A percentile compares a stretch with the other conserved stretches of the same genome.
These are phyloP conservation scores for Leptinotarsa lineolata DNA, from an alignment of 1,140 invertebrate genomes.

Conservation along the genomic window DNA sequence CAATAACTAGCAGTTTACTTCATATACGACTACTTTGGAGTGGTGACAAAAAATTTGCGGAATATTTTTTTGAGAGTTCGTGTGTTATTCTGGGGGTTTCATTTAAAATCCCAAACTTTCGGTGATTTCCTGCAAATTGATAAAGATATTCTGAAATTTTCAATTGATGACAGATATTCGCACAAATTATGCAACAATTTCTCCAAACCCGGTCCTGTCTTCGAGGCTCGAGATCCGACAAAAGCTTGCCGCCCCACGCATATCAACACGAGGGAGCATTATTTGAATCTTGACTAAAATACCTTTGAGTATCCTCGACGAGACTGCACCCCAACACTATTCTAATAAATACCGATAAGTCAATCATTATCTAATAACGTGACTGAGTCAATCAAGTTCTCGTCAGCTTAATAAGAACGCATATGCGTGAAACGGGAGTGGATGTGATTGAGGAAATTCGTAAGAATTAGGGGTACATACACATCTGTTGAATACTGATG, in stretches of 20 bases:
- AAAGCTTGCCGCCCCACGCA: conserved; percentile 29
- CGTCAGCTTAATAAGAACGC: conserved; percentile 10
- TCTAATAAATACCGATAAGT: conserved; percentile 30
- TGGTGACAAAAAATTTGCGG: no score
- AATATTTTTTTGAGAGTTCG: no score
- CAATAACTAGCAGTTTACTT: no score
- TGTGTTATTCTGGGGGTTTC: no score
- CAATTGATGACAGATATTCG: no score
- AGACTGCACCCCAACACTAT: conserved; percentile 22
- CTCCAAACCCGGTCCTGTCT: not conserved
- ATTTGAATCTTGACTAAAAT: conserved; percentile 47
- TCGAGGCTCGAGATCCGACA: not conserved
- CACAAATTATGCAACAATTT: not conserved
- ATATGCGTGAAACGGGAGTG: conserved; percentile 4
- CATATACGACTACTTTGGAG: no score
- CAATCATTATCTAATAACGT: conserved; percentile 27
- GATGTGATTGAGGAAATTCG: conserved; percentile 7
- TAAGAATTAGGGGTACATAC: not conserved
- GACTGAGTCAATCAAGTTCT: conserved; percentile 27
- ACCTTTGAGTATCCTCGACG: conserved; percentile 34
- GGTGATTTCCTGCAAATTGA: no score
- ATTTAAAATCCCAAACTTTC: no score
- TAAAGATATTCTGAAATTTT: no score
- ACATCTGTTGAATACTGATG: not conserved
- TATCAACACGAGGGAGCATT: conserved; percentile 37